Percentiles rank a stretch among this genome's conserved stretches.
phyloP scores from a whole-genome alignment of 2,888 invertebrate genomes.

The Charanyca ferruginea region DNA sequence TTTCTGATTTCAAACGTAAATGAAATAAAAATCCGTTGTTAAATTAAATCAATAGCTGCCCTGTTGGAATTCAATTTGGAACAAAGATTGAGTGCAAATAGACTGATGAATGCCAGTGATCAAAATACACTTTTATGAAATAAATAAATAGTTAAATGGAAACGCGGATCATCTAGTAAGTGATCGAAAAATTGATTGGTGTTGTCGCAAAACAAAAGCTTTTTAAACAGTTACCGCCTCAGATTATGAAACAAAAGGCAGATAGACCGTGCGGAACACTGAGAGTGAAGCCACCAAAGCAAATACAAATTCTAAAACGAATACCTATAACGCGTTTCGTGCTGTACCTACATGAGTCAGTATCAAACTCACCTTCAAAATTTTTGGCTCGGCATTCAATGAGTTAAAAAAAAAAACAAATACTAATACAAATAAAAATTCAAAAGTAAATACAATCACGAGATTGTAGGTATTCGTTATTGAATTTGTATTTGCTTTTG shows the following conservation, averaged over 20 bases:
- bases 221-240: not conserved
- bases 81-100: constrained; percentile 61
- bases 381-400: no score
- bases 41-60: constrained; percentile 54
- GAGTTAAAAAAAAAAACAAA: no score
- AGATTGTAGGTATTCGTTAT: no score
- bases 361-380: no score
- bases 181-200: constrained; percentile 46
- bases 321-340: no score
- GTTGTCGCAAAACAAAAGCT: constrained; percentile 20
- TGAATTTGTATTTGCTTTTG: no score
- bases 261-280: no score
- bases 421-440: no score
- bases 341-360: no score
- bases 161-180: constrained; percentile 47
- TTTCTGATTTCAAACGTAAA: constrained; percentile 45
- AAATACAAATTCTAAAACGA: no score
- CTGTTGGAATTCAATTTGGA: constrained; percentile 57
- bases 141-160: constrained; percentile 36
- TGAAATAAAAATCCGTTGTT: constrained; percentile 53
- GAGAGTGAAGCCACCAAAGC: no score
- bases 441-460: no score
- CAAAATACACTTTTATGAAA: constrained; percentile 51
- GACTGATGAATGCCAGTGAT: constrained; percentile 52
- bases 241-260: not conserved